Evolutionary conservation across 2,113 vertebrate species (phyloP).

Genomic region (Smithornis capensis): DNA sequence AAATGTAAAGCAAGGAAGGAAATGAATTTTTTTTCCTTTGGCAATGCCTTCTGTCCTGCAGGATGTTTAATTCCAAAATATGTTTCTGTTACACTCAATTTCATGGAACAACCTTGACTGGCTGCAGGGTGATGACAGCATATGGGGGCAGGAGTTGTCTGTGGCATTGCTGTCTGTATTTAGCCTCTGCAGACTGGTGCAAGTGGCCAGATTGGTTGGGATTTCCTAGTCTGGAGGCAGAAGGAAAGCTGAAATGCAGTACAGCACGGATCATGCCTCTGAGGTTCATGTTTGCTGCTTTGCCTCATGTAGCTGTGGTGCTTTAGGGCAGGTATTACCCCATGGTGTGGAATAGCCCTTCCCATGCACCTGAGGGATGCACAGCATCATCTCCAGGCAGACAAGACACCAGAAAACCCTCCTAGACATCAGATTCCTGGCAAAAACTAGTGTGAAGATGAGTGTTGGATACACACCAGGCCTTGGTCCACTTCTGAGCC

Average conservation of each 20-base stretch:
- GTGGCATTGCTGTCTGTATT: background rate
- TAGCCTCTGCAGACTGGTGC: background rate
- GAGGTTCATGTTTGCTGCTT: background rate
- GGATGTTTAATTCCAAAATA: conserved; percentile 30
- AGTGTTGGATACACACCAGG: background rate
- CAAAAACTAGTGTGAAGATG: background rate
- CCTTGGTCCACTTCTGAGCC: background rate
- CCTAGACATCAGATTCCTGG: background rate
- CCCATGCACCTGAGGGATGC: background rate
- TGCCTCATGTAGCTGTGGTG: background rate
- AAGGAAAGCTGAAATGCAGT: background rate
- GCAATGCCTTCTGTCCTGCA: background rate
- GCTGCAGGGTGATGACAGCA: background rate
- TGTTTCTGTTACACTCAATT: background rate
- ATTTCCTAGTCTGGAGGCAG: background rate
- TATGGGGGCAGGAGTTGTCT: background rate
- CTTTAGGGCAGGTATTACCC: background rate
- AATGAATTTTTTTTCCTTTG: background rate
- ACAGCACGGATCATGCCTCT: background rate
- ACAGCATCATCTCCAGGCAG: background rate
- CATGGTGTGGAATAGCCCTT: background rate
- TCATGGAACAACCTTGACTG: background rate
- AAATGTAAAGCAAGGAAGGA: conserved; percentile 23
- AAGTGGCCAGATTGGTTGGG: background rate
- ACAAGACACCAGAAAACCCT: background rate